Evolutionary conservation across 2,797 vertebrate species (phyloP).

Genomic region (Dromococcyx pavoninus): DNA sequence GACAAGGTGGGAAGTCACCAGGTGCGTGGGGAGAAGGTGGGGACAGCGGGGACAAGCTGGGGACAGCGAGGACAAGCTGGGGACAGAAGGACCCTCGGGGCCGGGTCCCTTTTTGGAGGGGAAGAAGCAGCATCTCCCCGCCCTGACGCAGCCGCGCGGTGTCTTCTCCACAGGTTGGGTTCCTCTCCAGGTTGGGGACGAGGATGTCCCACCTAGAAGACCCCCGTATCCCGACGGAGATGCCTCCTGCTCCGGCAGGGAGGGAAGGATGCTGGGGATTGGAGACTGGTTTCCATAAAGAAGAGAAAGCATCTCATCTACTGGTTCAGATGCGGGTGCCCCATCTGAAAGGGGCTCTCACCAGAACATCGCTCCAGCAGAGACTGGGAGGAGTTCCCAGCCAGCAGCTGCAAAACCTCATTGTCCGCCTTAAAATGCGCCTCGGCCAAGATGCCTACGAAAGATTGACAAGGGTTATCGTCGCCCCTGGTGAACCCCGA

Average conservation of each 20-base stretch:
- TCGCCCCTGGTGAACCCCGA: no score
- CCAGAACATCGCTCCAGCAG: conserved; percentile 25
- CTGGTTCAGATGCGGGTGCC: not conserved
- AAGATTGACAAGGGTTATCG: not conserved
- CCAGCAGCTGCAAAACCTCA: not conserved
- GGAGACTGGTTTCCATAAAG: not conserved
- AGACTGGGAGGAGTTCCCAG: conserved; percentile 4
- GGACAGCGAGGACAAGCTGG: not conserved
- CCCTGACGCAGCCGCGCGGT: not conserved
- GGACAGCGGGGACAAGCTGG: not conserved
- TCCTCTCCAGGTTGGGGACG: not conserved
- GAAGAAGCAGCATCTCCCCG: not conserved
- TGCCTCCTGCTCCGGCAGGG: not conserved
- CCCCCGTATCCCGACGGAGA: not conserved
- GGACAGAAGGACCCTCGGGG: not conserved
- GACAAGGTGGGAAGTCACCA: not conserved
- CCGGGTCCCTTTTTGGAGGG: rapidly evolving
- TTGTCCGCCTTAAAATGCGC: not conserved
- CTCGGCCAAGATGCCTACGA: not conserved
- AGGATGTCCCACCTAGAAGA: not conserved
- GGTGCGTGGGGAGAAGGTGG: rapidly evolving
- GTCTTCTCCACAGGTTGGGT: rapidly evolving
- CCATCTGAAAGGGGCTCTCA: not conserved
- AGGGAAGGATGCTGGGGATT: not conserved
- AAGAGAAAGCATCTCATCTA: not conserved